phyloP scores from a whole-genome alignment of 2,113 vertebrate genomes.

The Poeciliopsis turrubarensis region DNA sequence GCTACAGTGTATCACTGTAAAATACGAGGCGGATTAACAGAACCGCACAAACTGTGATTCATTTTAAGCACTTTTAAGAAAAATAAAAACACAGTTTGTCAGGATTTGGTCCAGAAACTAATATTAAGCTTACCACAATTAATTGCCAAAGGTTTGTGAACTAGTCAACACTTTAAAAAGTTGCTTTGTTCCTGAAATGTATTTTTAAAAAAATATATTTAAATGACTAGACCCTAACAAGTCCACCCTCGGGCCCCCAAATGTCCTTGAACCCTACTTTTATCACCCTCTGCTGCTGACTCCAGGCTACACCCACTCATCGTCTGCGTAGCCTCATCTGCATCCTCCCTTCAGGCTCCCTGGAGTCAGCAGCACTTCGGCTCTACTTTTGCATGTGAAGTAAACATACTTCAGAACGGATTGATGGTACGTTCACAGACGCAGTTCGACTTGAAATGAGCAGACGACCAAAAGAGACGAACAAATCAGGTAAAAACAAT shows the following conservation, averaged over 20 bases:
- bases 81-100: too few relatives aligned
- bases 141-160: background rate
- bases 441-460: conserved; percentile 46
- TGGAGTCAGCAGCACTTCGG: background rate
- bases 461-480: conserved; percentile 38
- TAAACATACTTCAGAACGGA: conserved; percentile 3
- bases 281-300: background rate
- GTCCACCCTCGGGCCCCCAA: background rate
- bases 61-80: too few relatives aligned
- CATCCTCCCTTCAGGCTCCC: conserved; percentile 40
- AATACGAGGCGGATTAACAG: too few relatives aligned
- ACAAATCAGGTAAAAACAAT: conserved; percentile 43
- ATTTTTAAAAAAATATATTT: too few relatives aligned
- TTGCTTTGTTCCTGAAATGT: background rate
- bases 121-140: background rate
- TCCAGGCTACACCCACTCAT: conserved; percentile 49
- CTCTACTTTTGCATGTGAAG: background rate
- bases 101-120: background rate
- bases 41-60: too few relatives aligned
- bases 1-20: too few relatives aligned
- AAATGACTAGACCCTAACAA: background rate
- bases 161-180: background rate
- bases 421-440: conserved; percentile 38
- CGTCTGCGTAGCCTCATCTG: conserved; percentile 22
- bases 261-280: conserved; percentile 38